Evolutionary conservation across 2,888 invertebrate genomes (phyloP).

Genomic region (Oligia latruncula): DNA sequence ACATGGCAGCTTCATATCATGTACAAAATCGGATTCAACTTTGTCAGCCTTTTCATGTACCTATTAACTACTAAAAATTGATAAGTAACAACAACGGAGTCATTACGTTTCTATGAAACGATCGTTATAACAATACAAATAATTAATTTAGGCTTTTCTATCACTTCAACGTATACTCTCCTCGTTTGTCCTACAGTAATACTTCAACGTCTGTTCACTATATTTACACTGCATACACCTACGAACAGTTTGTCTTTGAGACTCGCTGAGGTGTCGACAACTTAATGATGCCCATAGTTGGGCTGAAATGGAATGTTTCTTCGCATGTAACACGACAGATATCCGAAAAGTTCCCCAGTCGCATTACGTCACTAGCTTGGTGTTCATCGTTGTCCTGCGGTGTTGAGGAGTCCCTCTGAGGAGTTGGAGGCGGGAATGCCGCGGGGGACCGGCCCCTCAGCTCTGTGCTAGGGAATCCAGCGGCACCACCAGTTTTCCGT

Average conservation of each 20-base stretch:
- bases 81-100: conserved; percentile 86
- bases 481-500: conserved; percentile 91
- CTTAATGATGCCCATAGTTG: conserved; percentile 63
- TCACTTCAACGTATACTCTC: conserved; percentile 89
- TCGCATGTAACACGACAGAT: conserved; percentile 50
- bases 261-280: conserved; percentile 74
- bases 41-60: conserved; percentile 89
- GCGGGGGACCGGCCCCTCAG: conserved; percentile 85
- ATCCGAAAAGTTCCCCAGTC: conserved; percentile 51
- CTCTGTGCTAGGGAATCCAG: conserved; percentile 90
- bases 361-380: conserved; percentile 65
- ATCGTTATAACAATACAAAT: conserved; percentile 84
- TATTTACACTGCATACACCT: conserved; percentile 78
- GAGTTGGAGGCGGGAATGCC: conserved; percentile 84
- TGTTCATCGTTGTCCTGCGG: conserved; percentile 74
- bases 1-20: conserved; percentile 76
- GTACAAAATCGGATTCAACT: conserved; percentile 84
- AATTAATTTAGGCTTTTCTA: conserved; percentile 87
- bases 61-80: conserved; percentile 87
- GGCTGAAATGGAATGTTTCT: conserved; percentile 76
- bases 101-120: conserved; percentile 89
- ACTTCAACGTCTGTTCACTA: conserved; percentile 69
- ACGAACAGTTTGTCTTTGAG: conserved; percentile 81
- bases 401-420: conserved; percentile 83
- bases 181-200: conserved; percentile 71